These are phyloP conservation scores for Eueremaeus valkanovi DNA, from an alignment of 2,888 invertebrate genomes.

Conservation along the genomic window DNA sequence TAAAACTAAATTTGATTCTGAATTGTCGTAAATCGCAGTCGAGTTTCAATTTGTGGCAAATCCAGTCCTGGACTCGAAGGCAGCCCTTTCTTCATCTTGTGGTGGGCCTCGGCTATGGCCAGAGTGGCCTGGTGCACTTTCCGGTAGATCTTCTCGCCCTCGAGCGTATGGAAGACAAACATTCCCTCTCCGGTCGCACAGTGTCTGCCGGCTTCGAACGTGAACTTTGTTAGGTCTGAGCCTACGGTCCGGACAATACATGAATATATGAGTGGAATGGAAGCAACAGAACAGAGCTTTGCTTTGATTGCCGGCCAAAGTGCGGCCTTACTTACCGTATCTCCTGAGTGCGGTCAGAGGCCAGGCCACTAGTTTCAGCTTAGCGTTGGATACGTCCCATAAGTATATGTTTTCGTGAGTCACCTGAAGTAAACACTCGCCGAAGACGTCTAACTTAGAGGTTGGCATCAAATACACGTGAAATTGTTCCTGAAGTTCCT, in stretches of 20 bases:
- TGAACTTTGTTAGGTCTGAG: conserved; percentile 49
- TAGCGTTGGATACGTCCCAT: conserved; percentile 48
- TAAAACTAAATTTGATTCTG: conserved; percentile 22
- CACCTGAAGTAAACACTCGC: conserved; percentile 50
- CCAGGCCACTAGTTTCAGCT: conserved; percentile 49
- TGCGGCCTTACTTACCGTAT: conserved; percentile 45
- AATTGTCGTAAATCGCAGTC: conserved; percentile 14
- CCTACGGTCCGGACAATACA: too few species aligned
- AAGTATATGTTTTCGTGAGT: conserved; percentile 49
- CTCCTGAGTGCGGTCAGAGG: conserved; percentile 49
- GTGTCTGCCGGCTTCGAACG: conserved; percentile 50
- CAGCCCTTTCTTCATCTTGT: conserved; percentile 44
- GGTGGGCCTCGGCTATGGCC: conserved; percentile 48
- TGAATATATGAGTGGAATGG: too few species aligned
- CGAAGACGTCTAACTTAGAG: conserved; percentile 48
- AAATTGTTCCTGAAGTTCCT: conserved; percentile 49
- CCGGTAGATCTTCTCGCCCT: conserved; percentile 49
- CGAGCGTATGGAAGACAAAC: conserved; percentile 50
- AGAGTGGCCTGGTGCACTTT: conserved; percentile 49
- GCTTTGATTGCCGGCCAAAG: too few species aligned
- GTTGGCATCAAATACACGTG: conserved; percentile 50
- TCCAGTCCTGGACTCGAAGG: background rate
- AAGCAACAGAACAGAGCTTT: too few species aligned
- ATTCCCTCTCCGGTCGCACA: conserved; percentile 51
- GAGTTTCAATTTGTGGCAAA: conserved; percentile 18